These are phyloP conservation scores for Rugalucina vietnamica DNA, from an alignment of 2,888 invertebrate species.

Conservation along the genomic window DNA sequence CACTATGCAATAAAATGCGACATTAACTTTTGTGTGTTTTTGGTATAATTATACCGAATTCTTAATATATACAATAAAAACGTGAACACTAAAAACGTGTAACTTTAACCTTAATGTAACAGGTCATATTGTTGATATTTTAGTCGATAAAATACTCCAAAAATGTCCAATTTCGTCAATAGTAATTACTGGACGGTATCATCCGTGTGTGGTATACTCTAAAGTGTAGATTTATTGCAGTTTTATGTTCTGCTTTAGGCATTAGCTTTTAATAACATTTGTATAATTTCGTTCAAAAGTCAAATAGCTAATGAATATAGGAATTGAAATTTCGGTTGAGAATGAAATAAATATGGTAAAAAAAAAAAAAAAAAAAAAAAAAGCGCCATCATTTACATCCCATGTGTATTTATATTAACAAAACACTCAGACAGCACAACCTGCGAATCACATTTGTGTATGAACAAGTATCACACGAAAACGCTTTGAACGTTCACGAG, in stretches of 20 bases:
- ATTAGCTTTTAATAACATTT: conserved; percentile 14
- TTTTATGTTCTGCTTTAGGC: conserved; percentile 5
- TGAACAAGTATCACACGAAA: no score
- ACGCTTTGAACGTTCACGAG: no score
- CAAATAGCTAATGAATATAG: no score
- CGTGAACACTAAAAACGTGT: neutral
- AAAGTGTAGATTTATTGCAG: neutral
- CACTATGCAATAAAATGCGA: neutral
- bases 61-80: neutral
- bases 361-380: no score
- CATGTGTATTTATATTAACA: no score
- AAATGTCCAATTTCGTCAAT: neutral
- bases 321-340: no score
- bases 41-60: neutral
- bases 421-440: no score
- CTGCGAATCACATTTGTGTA: no score
- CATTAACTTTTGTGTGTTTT: neutral
- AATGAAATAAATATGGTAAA: no score
- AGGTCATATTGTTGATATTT: neutral
- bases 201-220: neutral
- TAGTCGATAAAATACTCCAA: neutral
- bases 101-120: neutral
- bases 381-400: no score
- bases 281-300: neutral
- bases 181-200: neutral